phyloP scores from a whole-genome alignment of 1,140 invertebrate genomes.

The Ceratoteleas bidentatus region DNA sequence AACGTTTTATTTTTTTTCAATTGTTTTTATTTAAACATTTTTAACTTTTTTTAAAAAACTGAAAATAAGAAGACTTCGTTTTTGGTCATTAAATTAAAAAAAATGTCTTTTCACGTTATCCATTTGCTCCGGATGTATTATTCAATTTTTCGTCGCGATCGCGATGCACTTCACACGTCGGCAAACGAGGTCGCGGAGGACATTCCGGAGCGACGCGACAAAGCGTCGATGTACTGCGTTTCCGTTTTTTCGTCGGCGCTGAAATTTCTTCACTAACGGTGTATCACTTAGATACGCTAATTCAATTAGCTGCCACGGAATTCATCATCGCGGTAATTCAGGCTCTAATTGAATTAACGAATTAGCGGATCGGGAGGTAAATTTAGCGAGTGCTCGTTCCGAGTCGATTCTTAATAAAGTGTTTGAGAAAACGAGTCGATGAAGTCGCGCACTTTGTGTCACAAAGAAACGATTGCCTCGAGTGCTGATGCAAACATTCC shows the following conservation, averaged over 20 bases:
- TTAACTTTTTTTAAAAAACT: too few relatives aligned
- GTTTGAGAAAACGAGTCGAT: constrained; percentile 48
- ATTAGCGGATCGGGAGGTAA: constrained; percentile 62
- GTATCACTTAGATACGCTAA: constrained; percentile 65
- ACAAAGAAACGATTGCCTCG: background rate
- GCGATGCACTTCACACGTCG: too few relatives aligned
- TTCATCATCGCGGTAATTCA: constrained; percentile 70
- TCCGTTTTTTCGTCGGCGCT: constrained; percentile 25
- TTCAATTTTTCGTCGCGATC: too few relatives aligned
- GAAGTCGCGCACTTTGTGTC: constrained; percentile 19
- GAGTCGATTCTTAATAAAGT: constrained; percentile 53
- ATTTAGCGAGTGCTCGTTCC: constrained; percentile 64
- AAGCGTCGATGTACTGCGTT: constrained; percentile 23
- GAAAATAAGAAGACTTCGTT: too few relatives aligned
- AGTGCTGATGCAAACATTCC: background rate
- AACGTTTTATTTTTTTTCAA: too few relatives aligned
- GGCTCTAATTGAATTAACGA: constrained; percentile 69
- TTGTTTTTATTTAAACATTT: too few relatives aligned
- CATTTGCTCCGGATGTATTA: too few relatives aligned
- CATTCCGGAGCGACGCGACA: background rate
- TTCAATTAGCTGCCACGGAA: constrained; percentile 67
- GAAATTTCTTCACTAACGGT: constrained; percentile 66
- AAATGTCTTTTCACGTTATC: too few relatives aligned
- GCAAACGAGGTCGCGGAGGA: too few relatives aligned
- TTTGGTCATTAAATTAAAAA: too few relatives aligned